Base-by-base conservation (phyloP, 2,888 invertebrate genomes). In the Watsonalla binaria region DNA sequence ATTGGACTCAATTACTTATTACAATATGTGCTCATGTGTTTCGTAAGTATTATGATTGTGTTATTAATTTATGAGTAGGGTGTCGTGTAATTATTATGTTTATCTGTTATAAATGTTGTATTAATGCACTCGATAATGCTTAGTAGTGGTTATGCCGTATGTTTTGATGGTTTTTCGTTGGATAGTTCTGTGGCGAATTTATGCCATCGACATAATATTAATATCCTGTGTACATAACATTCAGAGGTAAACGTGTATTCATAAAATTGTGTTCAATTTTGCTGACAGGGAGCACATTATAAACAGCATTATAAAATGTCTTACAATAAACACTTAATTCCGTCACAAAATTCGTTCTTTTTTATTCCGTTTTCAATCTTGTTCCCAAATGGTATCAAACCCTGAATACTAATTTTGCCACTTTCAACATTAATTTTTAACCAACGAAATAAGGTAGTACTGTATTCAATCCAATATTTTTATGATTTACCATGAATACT, bases 51-150 rank as follows among this genome's bases (percentile, higher is more conserved):
- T 86, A 87, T 78, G 70, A 78, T 80, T 82, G 81, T 86, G 86
- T 87, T 86, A 86, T 81, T 86, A 84, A 86, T 85, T 86, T 87
- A 86, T 86, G 76, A 74, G 62, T 86, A 86, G 80, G 68, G 57
- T 86, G 83, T 79, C 72, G 62, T 73, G 59, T 76, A 74, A 71
- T 60, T 63, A 63, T 71, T 68, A 65, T 62, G 54, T 61, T 65
- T 70, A 67, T 72, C 60, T 74, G 65, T 75, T 76, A 72, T 66
- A 65, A 65, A 68, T 68, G 69, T 73, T 70, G 68, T 74, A 72
- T 68, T 71, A 71, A 66, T 67, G 65, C 69, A 61, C 33, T 49
- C 13, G 37, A 8, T 49, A 59, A 57, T 53, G 58, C 57, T 59
- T 53, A 55, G 53, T 56, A 54, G 54, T 56, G 55, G 57, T 34